Percentiles rank a stretch among this genome's conserved stretches.
phyloP scores from a whole-genome alignment of 2,888 invertebrate species.

The Selenia dentaria region DNA sequence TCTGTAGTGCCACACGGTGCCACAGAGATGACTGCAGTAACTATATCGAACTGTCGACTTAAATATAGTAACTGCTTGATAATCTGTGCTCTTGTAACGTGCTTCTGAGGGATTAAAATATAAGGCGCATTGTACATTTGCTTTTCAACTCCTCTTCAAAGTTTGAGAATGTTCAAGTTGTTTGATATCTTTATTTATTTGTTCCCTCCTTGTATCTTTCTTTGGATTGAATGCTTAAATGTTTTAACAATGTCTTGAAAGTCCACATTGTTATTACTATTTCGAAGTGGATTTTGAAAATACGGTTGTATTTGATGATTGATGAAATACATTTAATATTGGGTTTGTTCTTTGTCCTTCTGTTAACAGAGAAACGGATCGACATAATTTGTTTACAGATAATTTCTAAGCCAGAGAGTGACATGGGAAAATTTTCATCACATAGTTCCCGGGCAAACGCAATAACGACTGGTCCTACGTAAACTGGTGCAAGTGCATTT shows the following conservation, averaged over 20 bases:
- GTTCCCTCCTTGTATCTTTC: slow-evolving; percentile 5
- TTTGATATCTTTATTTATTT: slow-evolving; percentile 13
- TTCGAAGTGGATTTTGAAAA: neutral
- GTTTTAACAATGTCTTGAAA: slow-evolving; percentile 9
- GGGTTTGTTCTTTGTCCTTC: no score
- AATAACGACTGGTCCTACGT: no score
- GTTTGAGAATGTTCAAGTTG: slow-evolving; percentile 8
- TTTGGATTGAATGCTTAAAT: slow-evolving; percentile 3
- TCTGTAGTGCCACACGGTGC: no score
- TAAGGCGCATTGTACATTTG: slow-evolving; percentile 9
- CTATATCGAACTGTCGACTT: neutral
- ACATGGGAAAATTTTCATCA: no score
- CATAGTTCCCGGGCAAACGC: no score
- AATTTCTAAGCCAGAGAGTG: no score
- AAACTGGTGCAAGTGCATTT: no score
- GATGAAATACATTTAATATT: no score
- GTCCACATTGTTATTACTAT: slow-evolving; percentile 11
- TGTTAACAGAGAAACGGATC: no score
- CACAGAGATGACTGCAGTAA: neutral
- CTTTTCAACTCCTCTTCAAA: slow-evolving; percentile 15
- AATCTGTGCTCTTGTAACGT: neutral
- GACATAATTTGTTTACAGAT: no score
- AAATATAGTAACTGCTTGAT: neutral
- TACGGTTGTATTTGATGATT: no score
- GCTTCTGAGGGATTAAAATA: neutral